A percentile compares a stretch with the other conserved stretches of the same genome.
phyloP scores from a whole-genome alignment of 2,113 vertebrate species.

The Tringa solitaria region DNA sequence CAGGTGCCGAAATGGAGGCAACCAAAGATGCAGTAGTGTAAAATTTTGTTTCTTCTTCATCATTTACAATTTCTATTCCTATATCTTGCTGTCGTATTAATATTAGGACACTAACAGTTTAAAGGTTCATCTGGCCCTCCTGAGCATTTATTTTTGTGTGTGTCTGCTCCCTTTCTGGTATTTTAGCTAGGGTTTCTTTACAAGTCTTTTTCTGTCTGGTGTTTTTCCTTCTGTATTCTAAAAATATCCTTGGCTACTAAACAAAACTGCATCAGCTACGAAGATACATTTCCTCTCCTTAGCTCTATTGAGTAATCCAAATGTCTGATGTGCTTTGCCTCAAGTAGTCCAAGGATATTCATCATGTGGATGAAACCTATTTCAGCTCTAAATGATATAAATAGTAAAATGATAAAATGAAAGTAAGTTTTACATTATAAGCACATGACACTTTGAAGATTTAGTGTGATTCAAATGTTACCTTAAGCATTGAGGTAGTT shows the following conservation, averaged over 20 bases:
- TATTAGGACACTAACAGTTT: not conserved
- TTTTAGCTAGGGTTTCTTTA: not conserved
- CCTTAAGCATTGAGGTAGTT: not conserved
- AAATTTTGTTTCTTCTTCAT: not conserved
- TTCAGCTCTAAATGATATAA: not conserved
- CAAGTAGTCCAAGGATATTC: not conserved
- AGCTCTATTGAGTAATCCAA: not conserved
- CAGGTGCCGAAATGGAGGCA: not conserved
- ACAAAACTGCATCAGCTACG: not conserved
- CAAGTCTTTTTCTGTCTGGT: not conserved
- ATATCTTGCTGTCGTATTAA: not conserved
- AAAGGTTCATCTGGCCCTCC: not conserved
- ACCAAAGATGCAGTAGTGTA: not conserved
- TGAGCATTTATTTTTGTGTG: not conserved
- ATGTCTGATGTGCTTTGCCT: not conserved
- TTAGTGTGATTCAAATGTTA: not conserved
- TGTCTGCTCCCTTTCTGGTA: not conserved
- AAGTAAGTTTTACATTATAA: not conserved
- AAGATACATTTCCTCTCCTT: not conserved
- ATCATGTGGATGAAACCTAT: not conserved
- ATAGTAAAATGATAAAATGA: not conserved
- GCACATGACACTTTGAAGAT: not conserved
- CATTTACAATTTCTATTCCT: not conserved
- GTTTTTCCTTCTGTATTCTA: constrained; percentile 33
- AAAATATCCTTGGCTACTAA: not conserved